Evolutionary conservation across 1,140 invertebrate genomes (phyloP).

Genomic region (Microplitis mediator): DNA sequence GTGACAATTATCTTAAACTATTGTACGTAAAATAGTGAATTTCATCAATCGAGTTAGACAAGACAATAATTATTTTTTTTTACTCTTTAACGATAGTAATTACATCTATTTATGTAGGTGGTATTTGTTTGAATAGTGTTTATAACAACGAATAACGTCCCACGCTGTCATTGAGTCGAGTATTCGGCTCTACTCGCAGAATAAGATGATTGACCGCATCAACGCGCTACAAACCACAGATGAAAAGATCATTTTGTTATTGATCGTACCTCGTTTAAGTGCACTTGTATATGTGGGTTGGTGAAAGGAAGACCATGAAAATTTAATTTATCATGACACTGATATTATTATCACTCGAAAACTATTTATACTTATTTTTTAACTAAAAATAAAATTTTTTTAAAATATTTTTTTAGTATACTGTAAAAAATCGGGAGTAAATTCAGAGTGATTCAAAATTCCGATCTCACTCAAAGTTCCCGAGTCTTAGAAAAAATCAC

Average conservation of each 20-base stretch:
- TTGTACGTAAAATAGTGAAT: too few species aligned
- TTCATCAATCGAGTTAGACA: too few species aligned
- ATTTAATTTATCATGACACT: background rate
- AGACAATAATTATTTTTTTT: too few species aligned
- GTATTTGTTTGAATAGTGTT: background rate
- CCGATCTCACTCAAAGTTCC: too few species aligned
- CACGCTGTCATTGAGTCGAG: background rate
- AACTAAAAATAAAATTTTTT: too few species aligned
- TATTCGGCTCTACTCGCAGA: background rate
- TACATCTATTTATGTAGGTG: background rate
- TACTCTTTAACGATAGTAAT: background rate
- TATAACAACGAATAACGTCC: background rate
- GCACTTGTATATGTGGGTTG: background rate
- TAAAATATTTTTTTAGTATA: too few species aligned
- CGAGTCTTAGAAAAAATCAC: too few species aligned
- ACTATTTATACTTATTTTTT: too few species aligned
- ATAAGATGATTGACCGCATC: slow-evolving; percentile 2
- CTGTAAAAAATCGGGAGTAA: too few species aligned
- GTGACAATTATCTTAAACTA: background rate
- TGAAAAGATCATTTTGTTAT: slow-evolving; percentile 1
- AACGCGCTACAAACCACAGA: background rate
- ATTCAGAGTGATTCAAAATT: too few species aligned
- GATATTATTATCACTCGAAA: background rate
- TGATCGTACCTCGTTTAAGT: background rate
- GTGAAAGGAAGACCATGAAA: slow-evolving; percentile 5